A percentile compares a stretch with the other conserved stretches of the same genome.
Evolutionary conservation across 1,140 invertebrate species (phyloP).

Genomic region (Bombus soroeensis): DNA sequence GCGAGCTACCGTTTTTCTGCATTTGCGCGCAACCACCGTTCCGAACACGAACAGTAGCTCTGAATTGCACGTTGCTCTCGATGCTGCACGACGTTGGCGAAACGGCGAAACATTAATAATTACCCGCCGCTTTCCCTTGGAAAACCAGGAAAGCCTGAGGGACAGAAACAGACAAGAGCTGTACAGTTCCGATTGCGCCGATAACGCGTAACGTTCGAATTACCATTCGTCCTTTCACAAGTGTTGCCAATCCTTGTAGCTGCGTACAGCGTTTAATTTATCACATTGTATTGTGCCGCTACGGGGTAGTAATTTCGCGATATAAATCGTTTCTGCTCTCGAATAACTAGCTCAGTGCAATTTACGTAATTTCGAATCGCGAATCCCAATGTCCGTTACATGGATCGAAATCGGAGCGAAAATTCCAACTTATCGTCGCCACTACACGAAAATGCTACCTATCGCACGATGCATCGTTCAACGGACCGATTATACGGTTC

Average conservation of each 20-base stretch:
- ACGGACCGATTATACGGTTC: constrained; percentile 50
- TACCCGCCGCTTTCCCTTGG: constrained; percentile 43
- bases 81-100: neutral
- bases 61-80: constrained; percentile 16
- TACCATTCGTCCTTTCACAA: constrained; percentile 48
- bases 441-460: neutral
- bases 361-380: constrained; percentile 17
- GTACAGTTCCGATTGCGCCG: constrained; percentile 22
- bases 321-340: constrained; percentile 47
- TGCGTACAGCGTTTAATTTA: constrained; percentile 36
- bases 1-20: neutral
- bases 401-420: neutral
- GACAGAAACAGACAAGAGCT: constrained; percentile 23
- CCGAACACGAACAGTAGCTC: constrained; percentile 22
- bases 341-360: neutral
- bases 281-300: constrained; percentile 31
- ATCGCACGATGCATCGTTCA: constrained; percentile 9
- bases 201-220: constrained; percentile 49
- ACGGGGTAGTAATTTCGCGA: constrained; percentile 45
- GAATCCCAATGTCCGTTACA: constrained; percentile 5
- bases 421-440: neutral
- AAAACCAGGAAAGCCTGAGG: constrained; percentile 52
- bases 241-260: neutral
- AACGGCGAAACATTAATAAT: constrained; percentile 48
- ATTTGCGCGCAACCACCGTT: neutral